phyloP scores from a whole-genome alignment of 2,113 vertebrate species.

The Penelope pileata region DNA sequence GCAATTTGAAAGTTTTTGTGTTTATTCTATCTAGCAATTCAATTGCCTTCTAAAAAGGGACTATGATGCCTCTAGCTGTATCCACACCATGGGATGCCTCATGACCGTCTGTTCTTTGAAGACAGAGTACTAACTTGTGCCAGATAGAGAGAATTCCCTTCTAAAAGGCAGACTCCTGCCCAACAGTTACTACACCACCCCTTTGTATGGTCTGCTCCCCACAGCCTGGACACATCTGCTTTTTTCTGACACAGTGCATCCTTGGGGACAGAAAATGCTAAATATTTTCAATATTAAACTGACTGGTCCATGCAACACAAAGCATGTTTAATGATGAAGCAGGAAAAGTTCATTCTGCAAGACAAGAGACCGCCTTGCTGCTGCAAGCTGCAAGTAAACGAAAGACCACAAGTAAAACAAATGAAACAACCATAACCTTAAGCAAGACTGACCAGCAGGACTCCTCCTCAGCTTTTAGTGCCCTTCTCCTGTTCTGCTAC shows the following conservation, averaged over 20 bases:
- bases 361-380: background rate
- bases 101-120: background rate
- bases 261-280: background rate
- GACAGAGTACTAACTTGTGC: background rate
- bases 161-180: background rate
- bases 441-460: background rate
- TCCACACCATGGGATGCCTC: background rate
- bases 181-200: background rate
- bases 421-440: background rate
- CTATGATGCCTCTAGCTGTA: background rate
- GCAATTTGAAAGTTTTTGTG: accelerated
- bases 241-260: background rate
- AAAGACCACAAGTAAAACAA: background rate
- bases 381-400: background rate
- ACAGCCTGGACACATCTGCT: background rate
- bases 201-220: background rate
- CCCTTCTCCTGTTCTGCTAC: background rate
- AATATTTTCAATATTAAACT: background rate
- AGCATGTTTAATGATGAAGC: background rate
- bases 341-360: background rate
- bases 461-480: background rate
- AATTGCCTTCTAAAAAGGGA: background rate
- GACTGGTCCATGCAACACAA: background rate
- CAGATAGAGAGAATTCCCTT: background rate
- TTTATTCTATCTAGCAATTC: background rate